Percentiles rank a stretch among this genome's conserved stretches.
phyloP scores from a whole-genome alignment of 2,888 invertebrate genomes.

The Tetramorium bicarinatum region DNA sequence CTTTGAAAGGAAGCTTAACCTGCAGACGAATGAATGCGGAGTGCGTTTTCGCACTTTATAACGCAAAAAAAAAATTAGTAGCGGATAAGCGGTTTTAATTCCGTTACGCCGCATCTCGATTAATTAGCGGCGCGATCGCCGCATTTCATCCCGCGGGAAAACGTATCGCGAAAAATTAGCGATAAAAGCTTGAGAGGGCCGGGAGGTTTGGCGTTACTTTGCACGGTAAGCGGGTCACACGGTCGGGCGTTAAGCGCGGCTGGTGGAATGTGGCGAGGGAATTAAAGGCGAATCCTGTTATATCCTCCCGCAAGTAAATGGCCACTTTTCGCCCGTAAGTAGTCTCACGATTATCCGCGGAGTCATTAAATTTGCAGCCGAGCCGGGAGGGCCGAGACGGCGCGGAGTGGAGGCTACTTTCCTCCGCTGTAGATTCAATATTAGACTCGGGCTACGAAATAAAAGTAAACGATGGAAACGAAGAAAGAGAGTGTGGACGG shows the following conservation, averaged over 20 bases:
- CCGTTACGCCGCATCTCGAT: conserved; percentile 20
- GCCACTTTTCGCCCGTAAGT: conserved; percentile 60
- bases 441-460: conserved; percentile 31
- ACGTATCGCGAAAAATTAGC: conserved; percentile 46
- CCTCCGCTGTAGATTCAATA: conserved; percentile 16
- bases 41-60: background rate
- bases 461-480: conserved; percentile 26
- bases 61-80: background rate
- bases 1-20: background rate
- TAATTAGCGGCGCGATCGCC: conserved; percentile 24
- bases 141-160: conserved; percentile 17
- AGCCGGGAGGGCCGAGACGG: conserved; percentile 7
- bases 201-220: conserved; percentile 20
- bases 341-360: conserved; percentile 55
- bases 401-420: background rate
- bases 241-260: conserved; percentile 52
- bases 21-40: background rate
- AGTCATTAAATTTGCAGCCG: conserved; percentile 55
- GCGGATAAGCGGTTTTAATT: background rate
- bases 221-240: conserved; percentile 51
- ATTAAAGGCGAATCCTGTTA: conserved; percentile 62
- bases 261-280: conserved; percentile 55
- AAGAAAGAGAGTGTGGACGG: background rate
- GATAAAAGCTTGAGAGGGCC: conserved; percentile 36
- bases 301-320: conserved; percentile 60